Conservation (phyloP, 2,113 vertebrate genomes). For the Trachemys scripta region DNA sequence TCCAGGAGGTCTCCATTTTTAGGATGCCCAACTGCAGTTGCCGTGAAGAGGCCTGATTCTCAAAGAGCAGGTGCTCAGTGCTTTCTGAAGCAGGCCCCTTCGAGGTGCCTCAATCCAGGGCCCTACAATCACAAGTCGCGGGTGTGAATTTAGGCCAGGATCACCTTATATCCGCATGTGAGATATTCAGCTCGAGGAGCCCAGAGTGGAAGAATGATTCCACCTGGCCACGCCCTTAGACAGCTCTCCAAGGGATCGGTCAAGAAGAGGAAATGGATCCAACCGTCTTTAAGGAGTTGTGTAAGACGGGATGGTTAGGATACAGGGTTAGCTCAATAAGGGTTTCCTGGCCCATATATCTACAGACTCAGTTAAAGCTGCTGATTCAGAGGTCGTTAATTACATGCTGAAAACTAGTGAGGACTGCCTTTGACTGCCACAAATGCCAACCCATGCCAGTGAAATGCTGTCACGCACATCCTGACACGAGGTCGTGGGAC, state of each 20-base stretch:
- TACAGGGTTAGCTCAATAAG: not conserved
- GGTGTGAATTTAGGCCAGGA: too few relatives aligned
- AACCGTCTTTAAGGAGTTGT: not conserved
- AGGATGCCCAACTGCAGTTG: too few relatives aligned
- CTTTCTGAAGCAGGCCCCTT: too few relatives aligned
- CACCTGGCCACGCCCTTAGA: not conserved
- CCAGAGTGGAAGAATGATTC: not conserved
- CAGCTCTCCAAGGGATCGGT: fast-evolving
- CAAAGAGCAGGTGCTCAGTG: too few relatives aligned
- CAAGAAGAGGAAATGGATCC: not conserved
- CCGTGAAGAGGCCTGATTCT: too few relatives aligned
- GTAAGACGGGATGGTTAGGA: not conserved
- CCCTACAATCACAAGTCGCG: too few relatives aligned
- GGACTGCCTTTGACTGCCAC: not conserved
- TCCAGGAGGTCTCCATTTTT: too few relatives aligned
- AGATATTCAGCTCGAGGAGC: too few relatives aligned
- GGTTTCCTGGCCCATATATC: not conserved
- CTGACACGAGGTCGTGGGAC: not conserved
- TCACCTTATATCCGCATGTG: too few relatives aligned
- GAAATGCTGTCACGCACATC: not conserved
- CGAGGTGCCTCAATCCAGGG: too few relatives aligned
- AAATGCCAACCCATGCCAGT: not conserved
- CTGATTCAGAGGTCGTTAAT: not conserved
- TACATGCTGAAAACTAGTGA: not conserved
- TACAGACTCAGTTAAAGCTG: not conserved